These are phyloP conservation scores for Brachyptera putata DNA, from an alignment of 2,888 invertebrate genomes.

Conservation along the genomic window DNA sequence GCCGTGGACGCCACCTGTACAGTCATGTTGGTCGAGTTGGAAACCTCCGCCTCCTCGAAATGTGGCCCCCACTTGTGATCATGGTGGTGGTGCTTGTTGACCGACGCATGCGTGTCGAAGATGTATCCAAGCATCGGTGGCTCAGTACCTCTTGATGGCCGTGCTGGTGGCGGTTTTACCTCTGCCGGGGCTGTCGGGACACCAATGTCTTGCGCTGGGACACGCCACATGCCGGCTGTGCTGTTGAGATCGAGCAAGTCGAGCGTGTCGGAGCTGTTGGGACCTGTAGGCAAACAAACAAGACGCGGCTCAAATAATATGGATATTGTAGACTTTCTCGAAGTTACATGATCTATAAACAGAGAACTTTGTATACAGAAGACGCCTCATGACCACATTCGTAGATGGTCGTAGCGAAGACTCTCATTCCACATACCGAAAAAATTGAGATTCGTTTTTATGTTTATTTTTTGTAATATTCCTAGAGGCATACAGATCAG, in stretches of 20 bases:
- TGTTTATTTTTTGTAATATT: no score
- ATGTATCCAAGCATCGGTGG: constrained; percentile 71
- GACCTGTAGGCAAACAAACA: neutral
- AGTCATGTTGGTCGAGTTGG: constrained; percentile 64
- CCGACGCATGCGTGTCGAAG: constrained; percentile 64
- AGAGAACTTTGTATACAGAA: no score
- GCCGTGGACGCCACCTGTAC: constrained; percentile 70
- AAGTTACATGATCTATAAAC: no score
- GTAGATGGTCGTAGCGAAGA: no score
- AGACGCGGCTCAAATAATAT: no score
- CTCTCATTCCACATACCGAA: no score
- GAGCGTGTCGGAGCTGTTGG: neutral
- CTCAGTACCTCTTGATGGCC: constrained; percentile 46
- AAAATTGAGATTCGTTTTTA: no score
- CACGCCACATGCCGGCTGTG: neutral
- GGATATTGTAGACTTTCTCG: no score
- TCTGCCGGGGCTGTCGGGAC: neutral
- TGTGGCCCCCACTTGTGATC: constrained; percentile 64
- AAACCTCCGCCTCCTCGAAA: constrained; percentile 53
- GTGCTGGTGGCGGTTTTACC: constrained; percentile 7
- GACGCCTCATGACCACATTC: no score
- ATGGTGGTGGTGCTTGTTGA: constrained; percentile 67
- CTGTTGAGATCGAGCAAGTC: neutral
- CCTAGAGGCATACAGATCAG: no score
- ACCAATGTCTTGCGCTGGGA: neutral